phyloP scores from a whole-genome alignment of 2,113 vertebrate species.

The Piprites chloris region DNA sequence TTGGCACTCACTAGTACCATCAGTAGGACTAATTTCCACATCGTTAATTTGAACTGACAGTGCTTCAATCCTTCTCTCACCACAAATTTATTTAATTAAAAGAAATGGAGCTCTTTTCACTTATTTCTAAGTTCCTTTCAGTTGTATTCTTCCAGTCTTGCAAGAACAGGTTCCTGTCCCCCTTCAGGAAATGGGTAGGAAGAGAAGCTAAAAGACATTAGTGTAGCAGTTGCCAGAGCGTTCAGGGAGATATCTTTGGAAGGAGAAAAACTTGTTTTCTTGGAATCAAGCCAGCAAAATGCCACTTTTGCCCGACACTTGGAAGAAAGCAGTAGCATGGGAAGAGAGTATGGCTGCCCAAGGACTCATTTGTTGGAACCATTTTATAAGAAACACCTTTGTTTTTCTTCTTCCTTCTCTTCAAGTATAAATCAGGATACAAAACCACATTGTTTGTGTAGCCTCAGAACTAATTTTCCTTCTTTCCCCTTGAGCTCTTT shows the following conservation, averaged over 20 bases:
- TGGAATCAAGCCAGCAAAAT: neutral
- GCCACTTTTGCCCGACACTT: neutral
- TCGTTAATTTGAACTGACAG: slow-evolving; percentile 33
- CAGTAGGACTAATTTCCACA: slow-evolving; percentile 19
- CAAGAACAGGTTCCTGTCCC: neutral
- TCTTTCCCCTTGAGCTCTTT: neutral
- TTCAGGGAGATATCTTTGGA: neutral
- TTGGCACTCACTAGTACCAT: slow-evolving; percentile 18
- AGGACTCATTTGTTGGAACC: neutral
- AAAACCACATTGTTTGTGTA: neutral
- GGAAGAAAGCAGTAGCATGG: neutral
- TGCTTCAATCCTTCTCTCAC: neutral
- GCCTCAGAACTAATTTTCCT: neutral
- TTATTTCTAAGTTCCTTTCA: neutral
- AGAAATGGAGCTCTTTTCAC: neutral
- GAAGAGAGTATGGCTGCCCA: neutral
- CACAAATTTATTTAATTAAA: slow-evolving; percentile 18
- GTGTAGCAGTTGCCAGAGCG: neutral
- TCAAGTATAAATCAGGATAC: neutral
- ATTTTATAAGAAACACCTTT: neutral
- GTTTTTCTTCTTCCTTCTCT: neutral
- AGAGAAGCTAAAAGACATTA: neutral
- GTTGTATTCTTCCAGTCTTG: neutral
- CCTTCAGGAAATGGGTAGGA: neutral
- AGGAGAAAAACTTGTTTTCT: neutral